Evolutionary conservation across 2,888 invertebrate species (phyloP).

Genomic region (Himalopsyche anomala): DNA sequence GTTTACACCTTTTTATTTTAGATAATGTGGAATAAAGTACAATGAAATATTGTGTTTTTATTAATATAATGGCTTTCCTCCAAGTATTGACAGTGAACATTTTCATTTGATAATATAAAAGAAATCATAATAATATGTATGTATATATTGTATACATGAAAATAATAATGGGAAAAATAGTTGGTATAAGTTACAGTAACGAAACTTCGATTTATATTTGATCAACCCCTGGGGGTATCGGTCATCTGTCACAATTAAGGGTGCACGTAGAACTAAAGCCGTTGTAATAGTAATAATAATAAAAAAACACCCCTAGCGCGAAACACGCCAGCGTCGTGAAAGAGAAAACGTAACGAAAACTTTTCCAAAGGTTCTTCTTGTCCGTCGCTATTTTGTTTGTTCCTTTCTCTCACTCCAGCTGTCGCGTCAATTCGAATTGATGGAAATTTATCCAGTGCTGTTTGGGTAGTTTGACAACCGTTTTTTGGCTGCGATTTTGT

Average conservation of each 20-base stretch:
- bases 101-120: no score
- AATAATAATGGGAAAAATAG: no score
- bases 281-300: conserved; percentile 29
- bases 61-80: no score
- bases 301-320: conserved; percentile 8
- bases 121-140: no score
- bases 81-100: no score
- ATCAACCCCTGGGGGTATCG: conserved; percentile 52
- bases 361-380: conserved; percentile 15
- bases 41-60: no score
- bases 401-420: neutral
- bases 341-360: neutral
- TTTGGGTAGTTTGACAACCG: conserved; percentile 27
- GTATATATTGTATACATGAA: no score
- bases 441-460: conserved; percentile 18
- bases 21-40: no score
- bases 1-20: no score
- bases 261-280: neutral
- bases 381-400: conserved; percentile 31
- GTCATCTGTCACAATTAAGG: conserved; percentile 60
- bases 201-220: neutral
- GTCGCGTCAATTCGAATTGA: conserved; percentile 34
- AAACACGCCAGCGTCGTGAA: neutral
- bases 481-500: conserved; percentile 8
- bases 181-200: neutral